Evolutionary conservation across 1,140 invertebrate species (phyloP).

Genomic region (Eulimnadia texana): DNA sequence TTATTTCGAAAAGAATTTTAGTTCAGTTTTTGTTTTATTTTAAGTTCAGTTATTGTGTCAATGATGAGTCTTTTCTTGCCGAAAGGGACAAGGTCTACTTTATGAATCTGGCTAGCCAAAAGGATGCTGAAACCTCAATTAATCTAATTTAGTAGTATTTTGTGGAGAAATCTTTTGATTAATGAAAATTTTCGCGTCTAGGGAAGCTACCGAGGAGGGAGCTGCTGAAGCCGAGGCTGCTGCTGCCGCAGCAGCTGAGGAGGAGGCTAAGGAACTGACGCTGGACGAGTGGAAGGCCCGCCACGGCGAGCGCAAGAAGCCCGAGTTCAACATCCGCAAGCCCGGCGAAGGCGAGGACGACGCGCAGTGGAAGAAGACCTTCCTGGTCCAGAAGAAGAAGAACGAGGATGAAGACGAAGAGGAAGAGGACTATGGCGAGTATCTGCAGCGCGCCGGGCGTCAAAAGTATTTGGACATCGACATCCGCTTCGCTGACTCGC

Average conservation of each 20-base stretch:
- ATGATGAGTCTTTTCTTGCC: constrained; percentile 9
- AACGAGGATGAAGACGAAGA: constrained; percentile 42
- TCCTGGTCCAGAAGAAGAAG: constrained; percentile 64
- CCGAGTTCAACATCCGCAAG: constrained; percentile 76
- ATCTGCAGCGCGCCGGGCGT: constrained; percentile 69
- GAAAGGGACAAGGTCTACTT: constrained; percentile 9
- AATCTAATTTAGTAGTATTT: background rate
- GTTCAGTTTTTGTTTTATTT: too few relatives aligned
- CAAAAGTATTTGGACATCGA: constrained; percentile 79
- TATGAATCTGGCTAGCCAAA: constrained; percentile 14
- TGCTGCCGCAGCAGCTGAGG: constrained; percentile 21
- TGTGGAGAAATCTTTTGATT: background rate
- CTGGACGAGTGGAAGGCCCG: constrained; percentile 79
- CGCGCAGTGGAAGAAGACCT: constrained; percentile 84
- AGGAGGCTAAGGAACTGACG: constrained; percentile 45
- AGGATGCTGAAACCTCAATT: constrained; percentile 10
- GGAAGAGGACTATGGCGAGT: constrained; percentile 40
- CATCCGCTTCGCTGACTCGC: constrained; percentile 70
- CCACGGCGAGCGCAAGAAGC: constrained; percentile 51
- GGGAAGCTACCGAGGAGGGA: constrained; percentile 18
- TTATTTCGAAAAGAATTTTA: too few relatives aligned
- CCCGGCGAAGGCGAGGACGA: constrained; percentile 82
- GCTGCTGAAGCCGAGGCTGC: constrained; percentile 53
- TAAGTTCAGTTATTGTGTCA: too few relatives aligned
- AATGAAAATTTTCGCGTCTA: background rate